Evolutionary conservation across 2,113 vertebrate species (phyloP).

Genomic region (Bubo bubo): DNA sequence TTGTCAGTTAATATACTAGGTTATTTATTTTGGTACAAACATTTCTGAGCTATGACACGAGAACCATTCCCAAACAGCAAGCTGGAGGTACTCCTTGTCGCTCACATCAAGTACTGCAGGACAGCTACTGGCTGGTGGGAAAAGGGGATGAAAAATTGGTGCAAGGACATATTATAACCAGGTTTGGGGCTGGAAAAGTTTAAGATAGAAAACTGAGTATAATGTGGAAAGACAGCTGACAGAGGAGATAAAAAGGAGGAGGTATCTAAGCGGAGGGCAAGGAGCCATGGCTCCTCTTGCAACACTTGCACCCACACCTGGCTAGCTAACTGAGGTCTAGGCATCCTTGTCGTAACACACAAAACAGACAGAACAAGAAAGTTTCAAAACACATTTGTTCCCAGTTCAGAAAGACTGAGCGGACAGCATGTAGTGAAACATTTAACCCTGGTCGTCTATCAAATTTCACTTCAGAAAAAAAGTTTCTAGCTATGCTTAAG

Average conservation of each 20-base stretch:
- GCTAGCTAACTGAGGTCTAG: background rate
- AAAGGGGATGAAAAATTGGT: background rate
- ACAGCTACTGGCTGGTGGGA: background rate
- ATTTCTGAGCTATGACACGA: background rate
- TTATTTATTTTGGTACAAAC: background rate
- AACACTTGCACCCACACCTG: background rate
- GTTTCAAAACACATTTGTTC: background rate
- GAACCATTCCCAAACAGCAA: background rate
- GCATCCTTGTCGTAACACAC: background rate
- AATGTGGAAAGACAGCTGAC: background rate
- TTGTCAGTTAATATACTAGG: background rate
- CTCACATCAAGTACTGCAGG: fast-evolving
- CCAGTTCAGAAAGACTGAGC: background rate
- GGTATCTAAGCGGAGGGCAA: background rate
- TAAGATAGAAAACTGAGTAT: background rate
- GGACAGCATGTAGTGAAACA: background rate
- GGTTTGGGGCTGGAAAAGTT: background rate
- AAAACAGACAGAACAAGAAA: background rate
- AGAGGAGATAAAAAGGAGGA: background rate
- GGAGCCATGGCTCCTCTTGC: background rate
- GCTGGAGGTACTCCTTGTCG: background rate
- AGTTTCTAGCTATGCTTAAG: background rate
- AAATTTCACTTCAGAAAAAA: background rate
- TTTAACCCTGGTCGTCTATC: background rate
- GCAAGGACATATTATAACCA: background rate